Evolutionary conservation across 2,113 vertebrate species (phyloP), one percentile per base, ranked within the genome.

Genomic region (Cathartes aura): DNA sequence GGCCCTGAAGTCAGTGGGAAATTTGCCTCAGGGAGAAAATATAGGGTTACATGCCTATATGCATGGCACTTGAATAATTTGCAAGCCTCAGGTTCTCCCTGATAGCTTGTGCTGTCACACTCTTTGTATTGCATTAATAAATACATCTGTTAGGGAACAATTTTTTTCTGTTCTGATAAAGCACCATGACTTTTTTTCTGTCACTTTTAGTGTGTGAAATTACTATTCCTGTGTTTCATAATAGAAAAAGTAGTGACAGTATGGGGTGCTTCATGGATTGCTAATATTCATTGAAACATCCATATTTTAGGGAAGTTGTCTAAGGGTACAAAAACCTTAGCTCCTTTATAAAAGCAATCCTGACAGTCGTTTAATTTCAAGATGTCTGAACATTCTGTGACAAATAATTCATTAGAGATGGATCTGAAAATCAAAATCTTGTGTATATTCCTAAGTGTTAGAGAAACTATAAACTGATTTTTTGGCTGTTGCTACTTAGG

Each of bases 181-280:
- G 5, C 42, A 55, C 20, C 23, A 6, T 12, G 12, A 45, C 22
- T 64, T 66, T 68, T 72, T 68, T 70, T 36, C 22, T 66, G 17
- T 64, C 9, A 19, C 24, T 64, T 70, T 71, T 23, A 30, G 15
- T 45, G 29, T 55, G 11, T 75, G 52, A 79, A 79, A 60, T 64
- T 48, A 52, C 32, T 81, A n/a, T 23, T 70, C 15, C 12, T 64
- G 1, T 70, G 32, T 50, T 75, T 48, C 26, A 15, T 36, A 36
- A 21, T 6, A 59, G 16, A 11, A 36, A 32, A 34, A 59, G 23
- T 58, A 52, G 22, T n/a, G 50, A 40, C 30, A 55, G 6, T 66
- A 40, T 1, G 1, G 34, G n/a, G 52, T 0, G 0, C 21, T 79
- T 83, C 80, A 64, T 38, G 45, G 62, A n/a, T 70, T 50, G 20